These are phyloP conservation scores for Crotalus tigris DNA, from an alignment of 2,113 vertebrate genomes.

Conservation along the genomic window DNA sequence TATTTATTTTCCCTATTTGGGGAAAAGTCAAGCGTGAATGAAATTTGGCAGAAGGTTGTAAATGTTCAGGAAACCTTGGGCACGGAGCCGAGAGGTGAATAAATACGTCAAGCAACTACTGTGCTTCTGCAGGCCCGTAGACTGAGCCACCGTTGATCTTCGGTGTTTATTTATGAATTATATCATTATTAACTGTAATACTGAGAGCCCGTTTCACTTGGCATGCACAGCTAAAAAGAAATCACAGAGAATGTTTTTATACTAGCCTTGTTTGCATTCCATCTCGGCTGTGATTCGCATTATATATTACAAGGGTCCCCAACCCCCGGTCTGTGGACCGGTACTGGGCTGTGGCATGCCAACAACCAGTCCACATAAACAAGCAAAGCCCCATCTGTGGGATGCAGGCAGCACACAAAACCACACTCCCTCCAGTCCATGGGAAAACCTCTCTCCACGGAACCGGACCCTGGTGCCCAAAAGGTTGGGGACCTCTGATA, in stretches of 20 bases:
- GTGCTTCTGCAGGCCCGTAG: constrained; percentile 25
- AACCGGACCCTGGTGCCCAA: too few relatives aligned
- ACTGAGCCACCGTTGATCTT: not conserved
- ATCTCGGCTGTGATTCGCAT: not conserved
- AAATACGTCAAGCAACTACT: constrained; percentile 30
- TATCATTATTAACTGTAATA: not conserved
- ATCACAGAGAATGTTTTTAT: not conserved
- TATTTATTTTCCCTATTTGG: not conserved
- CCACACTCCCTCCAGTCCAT: too few relatives aligned
- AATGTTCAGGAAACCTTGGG: constrained; percentile 4
- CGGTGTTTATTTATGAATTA: constrained; percentile 17
- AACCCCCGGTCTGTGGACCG: too few relatives aligned
- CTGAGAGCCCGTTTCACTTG: not conserved
- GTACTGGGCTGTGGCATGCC: too few relatives aligned
- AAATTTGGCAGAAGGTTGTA: not conserved
- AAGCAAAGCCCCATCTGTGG: too few relatives aligned
- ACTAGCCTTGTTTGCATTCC: not conserved
- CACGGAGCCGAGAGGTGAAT: not conserved
- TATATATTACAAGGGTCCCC: too few relatives aligned
- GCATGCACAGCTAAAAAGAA: not conserved
- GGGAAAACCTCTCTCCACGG: too few relatives aligned
- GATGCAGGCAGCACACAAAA: too few relatives aligned
- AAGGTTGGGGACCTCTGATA: too few relatives aligned
- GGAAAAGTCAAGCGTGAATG: not conserved
- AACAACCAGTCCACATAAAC: too few relatives aligned